Percentiles rank a stretch among this genome's conserved stretches.
Evolutionary conservation across 35 echinoderm and acorn worm genomes (phyloP).

Genomic region (Ptychodera flava): DNA sequence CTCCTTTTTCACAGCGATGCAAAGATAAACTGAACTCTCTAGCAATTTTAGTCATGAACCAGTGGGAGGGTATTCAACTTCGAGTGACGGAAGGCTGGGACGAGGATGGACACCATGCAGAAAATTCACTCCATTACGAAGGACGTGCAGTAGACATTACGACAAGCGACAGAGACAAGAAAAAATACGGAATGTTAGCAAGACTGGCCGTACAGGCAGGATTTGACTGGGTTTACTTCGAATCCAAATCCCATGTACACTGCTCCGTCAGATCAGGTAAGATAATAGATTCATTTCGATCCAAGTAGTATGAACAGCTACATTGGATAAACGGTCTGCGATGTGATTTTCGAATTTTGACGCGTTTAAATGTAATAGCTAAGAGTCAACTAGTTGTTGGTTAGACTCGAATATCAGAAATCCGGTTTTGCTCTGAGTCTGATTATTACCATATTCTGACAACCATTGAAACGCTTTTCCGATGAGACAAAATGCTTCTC

Average conservation of each 20-base stretch:
- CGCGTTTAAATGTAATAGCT: no score
- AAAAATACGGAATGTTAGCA: conserved; percentile 85
- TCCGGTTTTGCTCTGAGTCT: no score
- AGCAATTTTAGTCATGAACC: conserved; percentile 94
- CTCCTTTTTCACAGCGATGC: conserved; percentile 57
- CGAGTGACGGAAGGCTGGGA: conserved; percentile 95
- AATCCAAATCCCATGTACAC: conserved; percentile 63
- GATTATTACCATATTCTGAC: no score
- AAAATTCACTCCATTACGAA: conserved; percentile 74
- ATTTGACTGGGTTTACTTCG: conserved; percentile 93
- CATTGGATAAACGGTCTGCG: no score
- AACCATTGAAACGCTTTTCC: no score
- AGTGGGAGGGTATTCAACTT: conserved; percentile 69
- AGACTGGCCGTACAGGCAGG: conserved; percentile 92
- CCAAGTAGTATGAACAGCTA: no score
- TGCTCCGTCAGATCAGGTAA: conserved; percentile 92
- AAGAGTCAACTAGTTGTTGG: no score
- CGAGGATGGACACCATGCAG: conserved; percentile 57
- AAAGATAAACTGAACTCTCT: conserved; percentile 90
- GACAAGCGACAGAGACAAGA: conserved; percentile 75
- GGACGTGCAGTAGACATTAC: conserved; percentile 92
- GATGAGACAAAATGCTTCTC: no score
- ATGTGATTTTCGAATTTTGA: no score
- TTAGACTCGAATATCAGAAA: no score
- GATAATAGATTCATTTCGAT: no score